Evolutionary conservation across 2,113 vertebrate genomes (phyloP).

Genomic region (Xiphias gladius): DNA sequence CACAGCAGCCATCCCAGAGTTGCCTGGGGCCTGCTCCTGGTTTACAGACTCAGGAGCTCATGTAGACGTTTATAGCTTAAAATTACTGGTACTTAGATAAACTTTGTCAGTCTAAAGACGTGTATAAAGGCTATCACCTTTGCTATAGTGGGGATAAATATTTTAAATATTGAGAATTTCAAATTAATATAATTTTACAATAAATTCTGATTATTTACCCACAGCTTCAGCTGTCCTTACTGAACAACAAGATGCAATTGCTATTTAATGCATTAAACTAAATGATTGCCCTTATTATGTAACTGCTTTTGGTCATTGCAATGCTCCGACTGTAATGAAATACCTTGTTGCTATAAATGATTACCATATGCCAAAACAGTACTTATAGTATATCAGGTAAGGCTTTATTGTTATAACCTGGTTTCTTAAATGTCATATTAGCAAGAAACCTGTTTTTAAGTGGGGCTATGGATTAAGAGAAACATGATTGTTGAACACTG

Average conservation of each 20-base stretch:
- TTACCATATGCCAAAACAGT: too few species aligned
- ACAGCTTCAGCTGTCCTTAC: not conserved
- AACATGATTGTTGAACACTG: not conserved
- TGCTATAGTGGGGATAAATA: not conserved
- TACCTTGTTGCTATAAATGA: too few species aligned
- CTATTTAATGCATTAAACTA: not conserved
- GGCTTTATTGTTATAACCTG: too few species aligned
- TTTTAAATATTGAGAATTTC: not conserved
- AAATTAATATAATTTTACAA: not conserved
- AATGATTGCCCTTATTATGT: not conserved
- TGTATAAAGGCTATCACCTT: not conserved
- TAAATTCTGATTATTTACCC: not conserved
- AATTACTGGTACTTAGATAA: too few species aligned
- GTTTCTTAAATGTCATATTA: too few species aligned
- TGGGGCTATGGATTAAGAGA: not conserved
- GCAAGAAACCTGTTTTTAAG: not conserved
- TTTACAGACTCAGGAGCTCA: slow-evolving; percentile 90
- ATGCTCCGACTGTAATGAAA: not conserved
- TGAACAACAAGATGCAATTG: not conserved
- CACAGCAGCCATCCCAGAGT: slow-evolving; percentile 92
- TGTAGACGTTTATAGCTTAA: slow-evolving; percentile 87
- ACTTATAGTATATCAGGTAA: too few species aligned
- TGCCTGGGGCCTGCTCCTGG: slow-evolving; percentile 88
- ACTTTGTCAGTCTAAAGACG: not conserved
- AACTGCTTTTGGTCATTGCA: not conserved